A percentile compares a stretch with the other conserved stretches of the same genome.
Evolutionary conservation across 2,888 invertebrate species (phyloP).

Genomic region (Drosophila anomalata): DNA sequence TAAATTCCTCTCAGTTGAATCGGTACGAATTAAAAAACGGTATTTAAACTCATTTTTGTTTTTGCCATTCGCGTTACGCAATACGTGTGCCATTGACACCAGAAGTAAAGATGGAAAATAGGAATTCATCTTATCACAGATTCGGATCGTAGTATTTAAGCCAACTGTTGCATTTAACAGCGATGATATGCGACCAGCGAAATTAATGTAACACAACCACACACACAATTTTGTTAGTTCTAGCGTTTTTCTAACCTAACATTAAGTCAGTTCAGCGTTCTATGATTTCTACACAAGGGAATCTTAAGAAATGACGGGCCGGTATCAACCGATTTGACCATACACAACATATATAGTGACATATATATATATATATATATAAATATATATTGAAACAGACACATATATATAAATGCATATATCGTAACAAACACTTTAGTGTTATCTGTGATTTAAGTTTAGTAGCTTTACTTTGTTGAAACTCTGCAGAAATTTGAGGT

Average conservation of each 20-base stretch:
- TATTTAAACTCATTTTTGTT: slow-evolving; percentile 34
- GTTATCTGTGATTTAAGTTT: slow-evolving; percentile 84
- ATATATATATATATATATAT: slow-evolving; percentile 27
- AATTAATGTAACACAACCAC: slow-evolving; percentile 27
- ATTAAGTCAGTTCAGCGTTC: slow-evolving; percentile 66
- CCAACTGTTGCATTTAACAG: slow-evolving; percentile 71
- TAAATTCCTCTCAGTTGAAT: slow-evolving; percentile 7
- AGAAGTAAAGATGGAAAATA: slow-evolving; percentile 19
- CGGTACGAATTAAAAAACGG: slow-evolving; percentile 3
- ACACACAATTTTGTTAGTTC: slow-evolving; percentile 58
- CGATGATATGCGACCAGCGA: slow-evolving; percentile 17
- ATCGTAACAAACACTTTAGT: slow-evolving; percentile 79
- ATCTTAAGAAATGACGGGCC: slow-evolving; percentile 21
- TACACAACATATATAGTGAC: slow-evolving; percentile 37
- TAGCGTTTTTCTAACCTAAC: slow-evolving; percentile 66
- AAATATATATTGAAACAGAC: slow-evolving; percentile 38
- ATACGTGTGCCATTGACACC: slow-evolving; percentile 71
- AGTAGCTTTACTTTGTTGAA: slow-evolving; percentile 81
- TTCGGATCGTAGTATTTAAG: slow-evolving; percentile 72
- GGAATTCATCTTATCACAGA: slow-evolving; percentile 25
- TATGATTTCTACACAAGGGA: slow-evolving; percentile 50
- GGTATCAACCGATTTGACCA: slow-evolving; percentile 40
- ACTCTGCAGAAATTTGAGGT: slow-evolving; percentile 48
- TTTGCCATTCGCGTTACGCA: slow-evolving; percentile 71
- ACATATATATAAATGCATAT: slow-evolving; percentile 54